A percentile compares a stretch with the other conserved stretches of the same genome.
These are phyloP conservation scores for Nesometra sesokonis DNA, from an alignment of 35 echinoderm and acorn worm species.

Conservation along the genomic window DNA sequence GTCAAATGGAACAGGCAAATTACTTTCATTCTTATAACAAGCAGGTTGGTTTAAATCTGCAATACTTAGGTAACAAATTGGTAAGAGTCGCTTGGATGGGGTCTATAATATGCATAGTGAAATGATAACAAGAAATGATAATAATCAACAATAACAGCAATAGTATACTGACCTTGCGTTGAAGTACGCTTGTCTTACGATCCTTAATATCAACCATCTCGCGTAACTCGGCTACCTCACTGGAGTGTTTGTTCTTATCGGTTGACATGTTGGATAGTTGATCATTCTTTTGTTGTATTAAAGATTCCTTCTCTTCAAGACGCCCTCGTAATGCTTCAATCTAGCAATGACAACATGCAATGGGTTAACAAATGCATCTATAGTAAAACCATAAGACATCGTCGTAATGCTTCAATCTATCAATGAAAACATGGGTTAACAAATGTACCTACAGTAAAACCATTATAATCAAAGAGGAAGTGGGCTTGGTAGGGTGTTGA, in stretches of 20 bases:
- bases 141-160: background rate
- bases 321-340: slow-evolving; percentile 73
- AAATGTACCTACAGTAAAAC: too few relatives aligned
- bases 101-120: background rate
- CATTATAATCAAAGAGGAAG: too few relatives aligned
- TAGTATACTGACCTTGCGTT: slow-evolving; percentile 56
- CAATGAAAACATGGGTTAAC: too few relatives aligned
- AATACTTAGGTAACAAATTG: too few relatives aligned
- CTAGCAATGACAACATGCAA: slow-evolving; percentile 25
- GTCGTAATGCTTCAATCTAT: too few relatives aligned
- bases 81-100: background rate
- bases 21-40: too few relatives aligned
- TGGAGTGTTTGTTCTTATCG: slow-evolving; percentile 60
- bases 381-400: too few relatives aligned
- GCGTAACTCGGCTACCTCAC: slow-evolving; percentile 58
- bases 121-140: background rate
- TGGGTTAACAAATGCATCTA: too few relatives aligned
- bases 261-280: slow-evolving; percentile 46
- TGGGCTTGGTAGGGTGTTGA: too few relatives aligned
- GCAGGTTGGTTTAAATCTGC: too few relatives aligned
- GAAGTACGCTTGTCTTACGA: slow-evolving; percentile 51
- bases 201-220: slow-evolving; percentile 88
- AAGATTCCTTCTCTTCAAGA: slow-evolving; percentile 78
- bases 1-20: too few relatives aligned
- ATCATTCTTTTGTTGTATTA: slow-evolving; percentile 48